phyloP scores from a whole-genome alignment of 2,113 vertebrate genomes.

The Megaceryle maxima region DNA sequence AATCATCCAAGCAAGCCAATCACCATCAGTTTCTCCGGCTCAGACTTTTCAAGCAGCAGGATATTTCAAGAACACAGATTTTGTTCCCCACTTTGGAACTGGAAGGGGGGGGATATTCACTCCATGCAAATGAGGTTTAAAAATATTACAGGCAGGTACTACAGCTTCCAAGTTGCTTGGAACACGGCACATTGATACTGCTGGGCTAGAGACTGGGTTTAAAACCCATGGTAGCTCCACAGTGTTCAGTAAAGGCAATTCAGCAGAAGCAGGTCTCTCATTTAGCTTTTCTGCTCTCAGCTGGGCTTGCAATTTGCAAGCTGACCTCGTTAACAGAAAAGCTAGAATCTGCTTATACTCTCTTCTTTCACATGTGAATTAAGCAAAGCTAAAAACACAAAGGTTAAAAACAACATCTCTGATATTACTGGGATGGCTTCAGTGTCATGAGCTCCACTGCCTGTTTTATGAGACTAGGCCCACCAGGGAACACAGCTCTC shows the following conservation, averaged over 20 bases:
- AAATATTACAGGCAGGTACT: not conserved
- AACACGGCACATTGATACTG: not conserved
- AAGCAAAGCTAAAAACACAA: not conserved
- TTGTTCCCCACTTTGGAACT: not conserved
- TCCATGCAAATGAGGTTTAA: not conserved
- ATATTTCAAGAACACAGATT: not conserved
- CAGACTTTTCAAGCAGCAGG: not conserved
- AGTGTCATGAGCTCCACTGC: not conserved
- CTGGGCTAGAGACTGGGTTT: not conserved
- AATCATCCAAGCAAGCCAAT: not conserved
- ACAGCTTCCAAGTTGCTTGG: not conserved
- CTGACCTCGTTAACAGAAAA: not conserved
- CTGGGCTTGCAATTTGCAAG: not conserved
- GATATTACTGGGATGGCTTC: not conserved
- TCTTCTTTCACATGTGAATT: not conserved
- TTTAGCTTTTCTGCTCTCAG: constrained; percentile 1
- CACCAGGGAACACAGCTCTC: not conserved
- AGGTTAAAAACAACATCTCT: not conserved
- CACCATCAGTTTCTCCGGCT: not conserved
- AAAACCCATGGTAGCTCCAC: not conserved
- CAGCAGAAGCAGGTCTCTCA: not conserved
- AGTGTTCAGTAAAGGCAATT: not conserved
- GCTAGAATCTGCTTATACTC: not conserved
- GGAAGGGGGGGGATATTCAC: not conserved
- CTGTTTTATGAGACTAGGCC: not conserved